phyloP scores from a whole-genome alignment of 2,113 vertebrate species.

The Herpetotheres cachinnans region DNA sequence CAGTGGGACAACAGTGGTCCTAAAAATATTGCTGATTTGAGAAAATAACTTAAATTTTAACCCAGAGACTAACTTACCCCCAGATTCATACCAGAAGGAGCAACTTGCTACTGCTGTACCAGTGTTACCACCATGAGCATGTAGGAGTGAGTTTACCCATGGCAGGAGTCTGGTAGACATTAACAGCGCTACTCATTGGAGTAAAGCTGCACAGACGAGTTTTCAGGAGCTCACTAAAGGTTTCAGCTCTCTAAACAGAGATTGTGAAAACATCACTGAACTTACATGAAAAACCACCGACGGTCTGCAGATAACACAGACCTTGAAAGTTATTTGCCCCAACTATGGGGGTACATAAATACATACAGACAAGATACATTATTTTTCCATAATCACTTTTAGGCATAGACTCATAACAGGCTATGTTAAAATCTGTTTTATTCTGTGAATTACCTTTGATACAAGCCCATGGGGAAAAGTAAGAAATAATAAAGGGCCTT shows the following conservation, averaged over 20 bases:
- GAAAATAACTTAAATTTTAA: neutral
- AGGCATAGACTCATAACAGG: neutral
- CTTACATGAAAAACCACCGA: neutral
- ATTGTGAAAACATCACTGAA: neutral
- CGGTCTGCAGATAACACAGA: neutral
- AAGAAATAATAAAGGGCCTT: neutral
- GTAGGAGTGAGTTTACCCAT: neutral
- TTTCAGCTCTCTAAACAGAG: neutral
- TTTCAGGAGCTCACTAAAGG: neutral
- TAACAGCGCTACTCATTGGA: neutral
- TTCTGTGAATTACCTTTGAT: neutral
- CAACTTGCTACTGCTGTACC: neutral
- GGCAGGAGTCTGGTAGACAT: neutral
- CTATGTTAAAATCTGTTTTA: neutral
- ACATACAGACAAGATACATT: neutral
- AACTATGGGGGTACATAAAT: neutral
- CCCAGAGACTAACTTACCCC: neutral
- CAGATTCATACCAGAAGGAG: neutral
- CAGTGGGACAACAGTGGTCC: fast-evolving
- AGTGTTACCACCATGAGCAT: neutral
- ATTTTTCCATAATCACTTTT: neutral
- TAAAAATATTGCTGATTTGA: neutral
- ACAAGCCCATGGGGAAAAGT: neutral
- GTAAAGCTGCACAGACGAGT: neutral
- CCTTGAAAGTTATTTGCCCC: neutral